Evolutionary conservation across 2,797 vertebrate species (phyloP), one percentile per base, ranked within the genome.

Genomic region (Limnodromus scolopaceus): DNA sequence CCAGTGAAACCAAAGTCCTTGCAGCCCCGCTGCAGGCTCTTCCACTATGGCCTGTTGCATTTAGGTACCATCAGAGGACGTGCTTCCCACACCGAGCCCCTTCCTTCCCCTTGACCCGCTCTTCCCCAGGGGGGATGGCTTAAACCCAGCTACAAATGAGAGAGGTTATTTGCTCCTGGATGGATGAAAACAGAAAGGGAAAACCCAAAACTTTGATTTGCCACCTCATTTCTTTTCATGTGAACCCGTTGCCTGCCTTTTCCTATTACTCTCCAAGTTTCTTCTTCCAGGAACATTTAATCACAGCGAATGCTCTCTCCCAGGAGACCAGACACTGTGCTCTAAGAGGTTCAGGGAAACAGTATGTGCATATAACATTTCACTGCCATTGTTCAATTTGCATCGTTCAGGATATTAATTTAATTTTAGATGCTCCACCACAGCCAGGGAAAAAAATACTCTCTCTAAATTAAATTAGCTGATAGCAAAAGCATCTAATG

Each of bases 381-480:
- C 68, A 36, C 32, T 57, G 57, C 27, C 15, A 28, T 75, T 90
- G 85, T 87, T 93, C 72, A 30, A 11, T 88, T 80, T 81, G 55
- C 75, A 53, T 22, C 74, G 13, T 55, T 90, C 55, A 78, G 65
- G 65, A 60, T 83, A 77, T 49, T 91, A 91, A 80, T 58, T 87
- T 60, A 69, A 84, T 84, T 90, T 53, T 32, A 83, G 43, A 77
- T 43, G 34, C 38, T 80, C 90, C 41, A 64, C 36, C 43, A 86
- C 27, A 75, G 55, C 34, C 13, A 46, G 16, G 38, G 8, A 49
- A 68, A 75, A 19, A 0, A 0, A 11, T 16, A 16, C 24, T 65
- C 36, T 58, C 48, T 84, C 69, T 58, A 54, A 78, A 93, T 90
- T 84, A 91, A 77, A 89, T 93, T 72, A 80, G 34, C 19, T 77